These are phyloP conservation scores for Tipula lateralis DNA, from an alignment of 2,888 invertebrate genomes.

Conservation along the genomic window DNA sequence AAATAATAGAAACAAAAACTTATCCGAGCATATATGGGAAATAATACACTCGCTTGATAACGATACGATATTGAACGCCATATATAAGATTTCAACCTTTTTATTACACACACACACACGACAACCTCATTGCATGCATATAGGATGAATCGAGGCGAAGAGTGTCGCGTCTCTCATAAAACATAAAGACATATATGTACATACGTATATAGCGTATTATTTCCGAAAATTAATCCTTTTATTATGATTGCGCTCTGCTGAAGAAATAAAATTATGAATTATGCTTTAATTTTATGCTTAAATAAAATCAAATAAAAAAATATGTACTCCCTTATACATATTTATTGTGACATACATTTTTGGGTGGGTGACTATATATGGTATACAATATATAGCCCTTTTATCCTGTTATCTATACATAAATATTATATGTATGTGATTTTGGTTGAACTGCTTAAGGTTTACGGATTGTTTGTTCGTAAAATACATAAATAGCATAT, in stretches of 20 bases:
- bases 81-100: not conserved
- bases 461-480: not conserved
- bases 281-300: not conserved
- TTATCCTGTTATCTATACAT: not conserved
- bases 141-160: not conserved
- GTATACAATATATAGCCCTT: not conserved
- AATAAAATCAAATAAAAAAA: not conserved
- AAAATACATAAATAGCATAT: not conserved
- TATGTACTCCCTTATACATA: not conserved
- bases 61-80: not conserved
- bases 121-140: not conserved
- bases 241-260: not conserved
- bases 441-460: not conserved
- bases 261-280: slow-evolving; percentile 19
- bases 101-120: not conserved
- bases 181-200: not conserved
- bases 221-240: slow-evolving; percentile 11
- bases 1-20: too few relatives aligned
- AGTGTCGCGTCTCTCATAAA: not conserved
- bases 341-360: not conserved
- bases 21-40: too few relatives aligned
- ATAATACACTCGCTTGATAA: too few relatives aligned
- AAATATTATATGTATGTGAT: not conserved
- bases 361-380: not conserved
- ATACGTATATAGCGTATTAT: not conserved